These are phyloP conservation scores for Amphiprion clarkii DNA, from an alignment of 2,797 vertebrate species.

Conservation along the genomic window DNA sequence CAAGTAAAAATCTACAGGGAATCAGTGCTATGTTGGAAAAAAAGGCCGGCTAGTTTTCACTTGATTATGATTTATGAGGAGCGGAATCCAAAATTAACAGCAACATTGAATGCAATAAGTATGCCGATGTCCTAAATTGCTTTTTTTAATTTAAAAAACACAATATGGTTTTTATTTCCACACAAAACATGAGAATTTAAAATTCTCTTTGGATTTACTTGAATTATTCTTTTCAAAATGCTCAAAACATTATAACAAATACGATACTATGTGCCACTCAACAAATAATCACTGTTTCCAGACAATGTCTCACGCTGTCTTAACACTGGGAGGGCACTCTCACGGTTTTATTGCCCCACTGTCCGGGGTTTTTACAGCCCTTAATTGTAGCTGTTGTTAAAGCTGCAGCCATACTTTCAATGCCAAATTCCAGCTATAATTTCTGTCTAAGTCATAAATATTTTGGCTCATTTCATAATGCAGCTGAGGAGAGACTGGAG, in stretches of 20 bases:
- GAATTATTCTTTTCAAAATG: no score
- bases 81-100: background rate
- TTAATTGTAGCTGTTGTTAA: slow-evolving; percentile 29
- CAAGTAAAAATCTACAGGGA: background rate
- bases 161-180: no score
- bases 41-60: background rate
- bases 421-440: slow-evolving; percentile 32
- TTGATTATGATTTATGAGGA: background rate
- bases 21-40: background rate
- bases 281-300: background rate
- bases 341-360: slow-evolving; percentile 41
- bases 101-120: background rate
- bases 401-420: slow-evolving; percentile 11
- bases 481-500: slow-evolving; percentile 18
- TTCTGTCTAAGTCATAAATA: slow-evolving; percentile 50
- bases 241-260: no score
- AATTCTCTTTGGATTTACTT: no score
- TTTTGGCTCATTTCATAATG: slow-evolving; percentile 40
- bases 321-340: background rate
- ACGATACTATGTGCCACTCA: no score
- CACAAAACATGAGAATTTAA: no score
- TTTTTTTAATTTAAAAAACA: no score
- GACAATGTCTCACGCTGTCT: background rate
- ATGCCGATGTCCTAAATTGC: no score
- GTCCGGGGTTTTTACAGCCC: slow-evolving; percentile 25